These are phyloP conservation scores for Poecilia wingei DNA, from an alignment of 2,797 vertebrate species.

Conservation along the genomic window DNA sequence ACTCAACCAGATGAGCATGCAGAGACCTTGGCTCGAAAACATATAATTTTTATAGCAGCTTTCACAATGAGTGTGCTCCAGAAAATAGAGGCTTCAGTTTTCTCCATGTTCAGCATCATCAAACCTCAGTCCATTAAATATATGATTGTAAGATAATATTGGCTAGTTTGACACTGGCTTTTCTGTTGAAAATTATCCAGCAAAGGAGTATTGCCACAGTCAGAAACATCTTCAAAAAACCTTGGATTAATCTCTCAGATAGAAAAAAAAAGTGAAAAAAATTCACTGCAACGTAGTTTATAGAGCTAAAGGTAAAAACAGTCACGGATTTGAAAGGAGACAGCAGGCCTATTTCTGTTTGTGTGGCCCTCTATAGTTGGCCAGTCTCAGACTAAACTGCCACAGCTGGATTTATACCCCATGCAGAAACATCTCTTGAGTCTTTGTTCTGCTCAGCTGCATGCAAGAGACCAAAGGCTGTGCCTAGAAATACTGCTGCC, in stretches of 20 bases:
- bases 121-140: conserved; percentile 42
- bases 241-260: conserved; percentile 25
- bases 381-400: conserved; percentile 64
- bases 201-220: conserved; percentile 33
- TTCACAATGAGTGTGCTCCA: conserved; percentile 23
- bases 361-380: conserved; percentile 64
- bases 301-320: conserved; percentile 31
- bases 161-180: conserved; percentile 28
- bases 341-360: conserved; percentile 63
- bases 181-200: conserved; percentile 18
- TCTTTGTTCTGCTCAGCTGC: conserved; percentile 60
- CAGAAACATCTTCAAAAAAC: conserved; percentile 4
- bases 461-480: conserved; percentile 54
- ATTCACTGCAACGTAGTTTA: conserved; percentile 31
- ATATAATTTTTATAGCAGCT: conserved; percentile 47
- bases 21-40: conserved; percentile 32
- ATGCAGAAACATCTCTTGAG: conserved; percentile 25
- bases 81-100: conserved; percentile 37
- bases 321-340: conserved; percentile 31
- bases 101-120: conserved; percentile 49
- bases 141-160: conserved; percentile 21
- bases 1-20: conserved; percentile 23
- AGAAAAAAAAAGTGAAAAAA: conserved; percentile 29
- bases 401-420: conserved; percentile 64
- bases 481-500: conserved; percentile 71